These are phyloP conservation scores for Lucinisca nassula DNA, from an alignment of 2,888 invertebrate genomes.

Conservation along the genomic window DNA sequence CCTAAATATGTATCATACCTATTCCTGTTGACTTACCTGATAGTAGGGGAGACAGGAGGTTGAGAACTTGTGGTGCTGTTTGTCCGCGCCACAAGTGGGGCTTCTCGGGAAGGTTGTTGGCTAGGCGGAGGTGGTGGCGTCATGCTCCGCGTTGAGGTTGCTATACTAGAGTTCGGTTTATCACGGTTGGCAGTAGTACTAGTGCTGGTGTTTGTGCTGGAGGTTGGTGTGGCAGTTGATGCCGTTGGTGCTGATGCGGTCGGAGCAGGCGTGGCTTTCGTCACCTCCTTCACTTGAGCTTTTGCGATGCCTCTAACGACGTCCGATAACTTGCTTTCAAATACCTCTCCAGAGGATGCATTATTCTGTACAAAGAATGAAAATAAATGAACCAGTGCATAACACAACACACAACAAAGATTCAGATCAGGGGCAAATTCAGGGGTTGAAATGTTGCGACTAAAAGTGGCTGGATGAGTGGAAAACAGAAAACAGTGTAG, in stretches of 20 bases:
- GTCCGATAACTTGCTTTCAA: constrained; percentile 91
- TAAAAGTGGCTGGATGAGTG: too few relatives aligned
- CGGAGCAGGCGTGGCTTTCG: constrained; percentile 39
- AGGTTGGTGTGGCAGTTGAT: constrained; percentile 28
- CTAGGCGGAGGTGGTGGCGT: constrained; percentile 38
- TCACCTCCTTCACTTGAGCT: constrained; percentile 85
- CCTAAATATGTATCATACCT: too few relatives aligned
- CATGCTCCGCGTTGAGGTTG: neutral
- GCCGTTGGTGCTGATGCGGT: constrained; percentile 11
- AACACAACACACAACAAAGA: too few relatives aligned
- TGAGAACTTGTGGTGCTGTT: constrained; percentile 56
- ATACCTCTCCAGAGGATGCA: constrained; percentile 81
- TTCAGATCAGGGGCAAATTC: too few relatives aligned
- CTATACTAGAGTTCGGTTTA: neutral
- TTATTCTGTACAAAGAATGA: constrained; percentile 80
- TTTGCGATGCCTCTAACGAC: constrained; percentile 93
- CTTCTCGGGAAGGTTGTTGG: constrained; percentile 18
- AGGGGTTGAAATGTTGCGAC: too few relatives aligned
- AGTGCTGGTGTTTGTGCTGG: neutral
- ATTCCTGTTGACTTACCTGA: constrained; percentile 57
- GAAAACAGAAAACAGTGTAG: too few relatives aligned
- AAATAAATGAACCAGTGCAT: too few relatives aligned
- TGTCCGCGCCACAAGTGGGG: constrained; percentile 38
- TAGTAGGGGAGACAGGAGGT: constrained; percentile 72
- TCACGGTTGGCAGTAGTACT: neutral